These are phyloP conservation scores for Dryas iulia DNA, from an alignment of 1,140 invertebrate species.

Conservation along the genomic window DNA sequence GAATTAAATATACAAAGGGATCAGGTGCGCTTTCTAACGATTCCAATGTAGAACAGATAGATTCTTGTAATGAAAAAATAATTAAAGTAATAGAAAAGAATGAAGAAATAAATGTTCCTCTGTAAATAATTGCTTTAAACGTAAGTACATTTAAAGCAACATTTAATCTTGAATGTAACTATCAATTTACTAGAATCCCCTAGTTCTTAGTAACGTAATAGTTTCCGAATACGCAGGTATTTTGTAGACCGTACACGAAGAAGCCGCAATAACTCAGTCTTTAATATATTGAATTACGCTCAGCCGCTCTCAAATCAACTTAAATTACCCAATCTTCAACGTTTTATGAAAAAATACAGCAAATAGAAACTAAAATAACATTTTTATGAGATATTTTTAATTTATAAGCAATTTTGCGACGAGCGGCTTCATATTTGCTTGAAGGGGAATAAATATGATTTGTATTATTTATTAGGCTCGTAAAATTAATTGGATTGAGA, in stretches of 20 bases:
- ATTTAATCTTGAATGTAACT: not conserved
- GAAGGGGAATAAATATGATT: no score
- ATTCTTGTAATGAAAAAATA: no score
- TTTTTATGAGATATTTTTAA: not conserved
- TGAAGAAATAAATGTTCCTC: no score
- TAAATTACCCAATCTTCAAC: not conserved
- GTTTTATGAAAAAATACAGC: not conserved
- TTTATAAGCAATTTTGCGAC: not conserved
- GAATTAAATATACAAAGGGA: no score
- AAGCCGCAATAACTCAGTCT: conserved; percentile 9
- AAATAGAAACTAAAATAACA: not conserved
- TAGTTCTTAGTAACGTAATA: not conserved
- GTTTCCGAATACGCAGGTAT: not conserved
- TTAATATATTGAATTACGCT: conserved; percentile 8
- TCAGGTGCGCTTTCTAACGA: no score
- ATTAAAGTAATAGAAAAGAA: no score
- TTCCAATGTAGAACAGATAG: no score
- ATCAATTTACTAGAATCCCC: not conserved
- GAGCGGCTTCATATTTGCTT: no score
- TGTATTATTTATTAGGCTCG: no score
- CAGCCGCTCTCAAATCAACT: conserved; percentile 4
- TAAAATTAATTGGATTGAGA: no score
- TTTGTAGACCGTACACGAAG: conserved; percentile 1
- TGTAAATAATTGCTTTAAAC: not conserved
- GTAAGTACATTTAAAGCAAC: no score